Evolutionary conservation across 2,797 vertebrate genomes (phyloP).

Genomic region (Pseudocheirus occidentalis): DNA sequence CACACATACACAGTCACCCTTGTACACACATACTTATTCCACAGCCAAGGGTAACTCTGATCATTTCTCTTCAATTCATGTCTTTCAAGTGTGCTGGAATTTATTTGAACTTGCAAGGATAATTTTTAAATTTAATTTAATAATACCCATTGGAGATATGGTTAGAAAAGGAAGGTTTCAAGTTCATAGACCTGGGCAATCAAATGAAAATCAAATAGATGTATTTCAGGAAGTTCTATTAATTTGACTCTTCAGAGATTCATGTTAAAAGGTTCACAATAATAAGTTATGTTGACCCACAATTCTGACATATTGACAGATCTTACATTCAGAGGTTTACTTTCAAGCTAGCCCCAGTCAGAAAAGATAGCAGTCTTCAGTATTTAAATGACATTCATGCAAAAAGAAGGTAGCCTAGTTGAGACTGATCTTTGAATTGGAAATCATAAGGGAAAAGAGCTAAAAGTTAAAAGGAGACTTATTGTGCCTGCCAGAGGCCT

Average conservation of each 20-base stretch:
- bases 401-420: background rate
- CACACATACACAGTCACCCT: background rate
- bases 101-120: background rate
- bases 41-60: background rate
- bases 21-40: background rate
- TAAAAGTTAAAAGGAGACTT: background rate
- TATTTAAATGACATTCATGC: slow-evolving; percentile 4
- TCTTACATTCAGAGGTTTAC: background rate
- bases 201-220: background rate
- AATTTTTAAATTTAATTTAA: background rate
- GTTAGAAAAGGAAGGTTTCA: background rate
- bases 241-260: background rate
- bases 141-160: background rate
- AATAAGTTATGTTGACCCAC: slow-evolving; percentile 2
- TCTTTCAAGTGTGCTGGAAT: background rate
- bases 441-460: background rate
- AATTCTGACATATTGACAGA: slow-evolving; percentile 23
- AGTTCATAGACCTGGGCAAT: background rate
- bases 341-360: background rate
- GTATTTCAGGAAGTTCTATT: slow-evolving; percentile 25
- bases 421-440: slow-evolving; percentile 8
- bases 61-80: background rate
- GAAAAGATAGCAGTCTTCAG: slow-evolving; percentile 3
- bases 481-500: background rate
- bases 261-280: background rate